Evolutionary conservation across 1,140 invertebrate genomes (phyloP).

Genomic region (Colletes gigas): DNA sequence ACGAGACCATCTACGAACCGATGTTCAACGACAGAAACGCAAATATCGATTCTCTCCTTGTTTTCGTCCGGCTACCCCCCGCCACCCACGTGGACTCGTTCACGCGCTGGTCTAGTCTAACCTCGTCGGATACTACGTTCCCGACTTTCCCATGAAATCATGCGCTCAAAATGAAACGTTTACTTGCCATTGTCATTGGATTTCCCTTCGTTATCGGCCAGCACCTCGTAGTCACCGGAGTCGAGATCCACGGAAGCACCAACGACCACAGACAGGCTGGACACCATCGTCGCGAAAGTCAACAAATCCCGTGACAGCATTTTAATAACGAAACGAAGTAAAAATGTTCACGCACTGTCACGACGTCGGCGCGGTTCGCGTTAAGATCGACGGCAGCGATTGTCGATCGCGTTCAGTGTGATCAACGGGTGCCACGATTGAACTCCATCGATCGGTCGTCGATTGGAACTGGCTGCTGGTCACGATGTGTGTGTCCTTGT

Average conservation of each 20-base stretch:
- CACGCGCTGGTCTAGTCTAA: conserved; percentile 8
- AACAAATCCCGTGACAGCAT: conserved; percentile 68
- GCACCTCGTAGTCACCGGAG: conserved; percentile 73
- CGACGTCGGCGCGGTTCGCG: neutral
- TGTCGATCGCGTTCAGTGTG: neutral
- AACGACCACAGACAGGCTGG: conserved; percentile 57
- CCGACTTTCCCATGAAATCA: conserved; percentile 45
- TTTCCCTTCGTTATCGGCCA: conserved; percentile 66
- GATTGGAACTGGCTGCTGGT: neutral
- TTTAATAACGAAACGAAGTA: neutral
- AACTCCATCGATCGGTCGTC: conserved; percentile 12
- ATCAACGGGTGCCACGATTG: conserved; percentile 4
- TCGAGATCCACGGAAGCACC: conserved; percentile 74
- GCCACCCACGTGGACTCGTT: conserved; percentile 42
- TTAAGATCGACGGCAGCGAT: neutral
- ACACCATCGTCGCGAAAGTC: conserved; percentile 66
- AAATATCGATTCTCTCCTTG: neutral
- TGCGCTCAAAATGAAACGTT: conserved; percentile 23
- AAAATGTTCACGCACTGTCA: neutral
- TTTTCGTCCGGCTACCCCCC: conserved; percentile 1
- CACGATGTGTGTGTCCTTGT: conserved; percentile 12
- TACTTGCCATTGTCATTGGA: conserved; percentile 62
- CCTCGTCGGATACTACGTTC: neutral
- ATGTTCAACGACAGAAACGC: neutral
- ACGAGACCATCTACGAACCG: too few species aligned